Conservation (phyloP, 2,797 vertebrate species). For the Gymnothorax reevesii region DNA sequence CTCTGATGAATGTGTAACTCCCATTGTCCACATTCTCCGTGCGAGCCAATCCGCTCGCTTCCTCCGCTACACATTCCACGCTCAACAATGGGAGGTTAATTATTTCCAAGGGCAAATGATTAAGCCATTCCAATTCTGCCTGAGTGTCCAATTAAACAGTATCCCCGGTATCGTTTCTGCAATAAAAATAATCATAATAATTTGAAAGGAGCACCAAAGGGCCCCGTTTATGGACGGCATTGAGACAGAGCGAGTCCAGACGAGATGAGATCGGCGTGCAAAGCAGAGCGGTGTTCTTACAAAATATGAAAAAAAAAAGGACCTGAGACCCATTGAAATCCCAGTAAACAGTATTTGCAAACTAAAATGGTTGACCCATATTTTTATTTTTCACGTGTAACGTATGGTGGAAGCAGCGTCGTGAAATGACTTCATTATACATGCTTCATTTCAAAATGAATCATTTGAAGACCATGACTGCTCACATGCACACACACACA, state of each 20-base stretch:
- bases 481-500: constrained; percentile 51
- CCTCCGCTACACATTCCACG: not conserved
- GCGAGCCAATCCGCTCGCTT: constrained; percentile 6
- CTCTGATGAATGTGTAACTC: constrained; percentile 29
- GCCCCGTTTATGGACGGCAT: constrained; percentile 19
- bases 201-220: constrained; percentile 27
- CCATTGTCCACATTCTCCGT: constrained; percentile 21
- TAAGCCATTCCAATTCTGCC: constrained; percentile 35
- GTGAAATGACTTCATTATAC: constrained; percentile 80
- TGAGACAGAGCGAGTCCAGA: constrained; percentile 24
- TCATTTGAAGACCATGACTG: constrained; percentile 73
- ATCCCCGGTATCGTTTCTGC: constrained; percentile 31
- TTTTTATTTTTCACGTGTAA: constrained; percentile 71
- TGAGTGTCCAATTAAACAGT: constrained; percentile 37
- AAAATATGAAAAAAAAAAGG: constrained; percentile 16
- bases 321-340: constrained; percentile 59
- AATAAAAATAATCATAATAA: constrained; percentile 40
- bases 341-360: constrained; percentile 61
- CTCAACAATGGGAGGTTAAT: constrained; percentile 44
- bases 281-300: no score
- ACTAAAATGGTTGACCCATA: constrained; percentile 72
- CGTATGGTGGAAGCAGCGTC: constrained; percentile 72
- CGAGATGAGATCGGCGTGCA: not conserved
- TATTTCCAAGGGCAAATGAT: constrained; percentile 39
- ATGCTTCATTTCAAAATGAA: constrained; percentile 79